These are phyloP conservation scores for Sternotherus odoratus DNA, from an alignment of 2,797 vertebrate genomes.

Conservation along the genomic window DNA sequence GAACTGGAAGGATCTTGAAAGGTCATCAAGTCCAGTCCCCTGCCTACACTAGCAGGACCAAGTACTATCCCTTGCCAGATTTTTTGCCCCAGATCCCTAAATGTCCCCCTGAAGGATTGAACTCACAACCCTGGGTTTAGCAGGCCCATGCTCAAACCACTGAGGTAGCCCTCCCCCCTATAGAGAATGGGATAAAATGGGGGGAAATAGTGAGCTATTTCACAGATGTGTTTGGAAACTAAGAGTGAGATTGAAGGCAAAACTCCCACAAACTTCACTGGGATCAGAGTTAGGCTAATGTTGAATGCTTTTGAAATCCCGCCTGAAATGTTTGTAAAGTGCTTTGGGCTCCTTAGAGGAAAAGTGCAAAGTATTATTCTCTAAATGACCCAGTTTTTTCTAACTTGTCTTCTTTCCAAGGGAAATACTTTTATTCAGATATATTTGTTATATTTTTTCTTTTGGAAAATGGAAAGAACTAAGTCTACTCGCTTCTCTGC, in stretches of 20 bases:
- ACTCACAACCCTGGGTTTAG: too few relatives aligned
- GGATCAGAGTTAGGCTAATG: neutral
- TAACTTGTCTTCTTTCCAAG: neutral
- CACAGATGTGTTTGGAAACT: neutral
- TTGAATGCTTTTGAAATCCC: neutral
- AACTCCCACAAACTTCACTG: rapidly evolving
- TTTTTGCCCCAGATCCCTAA: too few relatives aligned
- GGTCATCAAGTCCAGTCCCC: too few relatives aligned
- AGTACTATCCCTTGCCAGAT: too few relatives aligned
- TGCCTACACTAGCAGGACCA: too few relatives aligned
- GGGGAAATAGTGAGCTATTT: neutral
- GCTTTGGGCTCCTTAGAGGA: neutral
- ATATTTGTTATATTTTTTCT: rapidly evolving
- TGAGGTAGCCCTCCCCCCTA: too few relatives aligned
- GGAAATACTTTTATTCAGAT: rapidly evolving
- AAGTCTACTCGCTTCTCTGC: neutral
- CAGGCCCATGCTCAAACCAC: too few relatives aligned
- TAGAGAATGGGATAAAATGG: neutral
- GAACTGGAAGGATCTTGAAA: too few relatives aligned
- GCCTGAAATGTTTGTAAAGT: neutral
- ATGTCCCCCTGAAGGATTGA: too few relatives aligned
- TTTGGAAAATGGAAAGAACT: neutral
- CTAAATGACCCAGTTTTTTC: neutral
- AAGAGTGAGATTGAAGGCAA: neutral
- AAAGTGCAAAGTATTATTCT: neutral